phyloP scores from a whole-genome alignment of 2,888 invertebrate species.

The Hirtodrosophila duncani region DNA sequence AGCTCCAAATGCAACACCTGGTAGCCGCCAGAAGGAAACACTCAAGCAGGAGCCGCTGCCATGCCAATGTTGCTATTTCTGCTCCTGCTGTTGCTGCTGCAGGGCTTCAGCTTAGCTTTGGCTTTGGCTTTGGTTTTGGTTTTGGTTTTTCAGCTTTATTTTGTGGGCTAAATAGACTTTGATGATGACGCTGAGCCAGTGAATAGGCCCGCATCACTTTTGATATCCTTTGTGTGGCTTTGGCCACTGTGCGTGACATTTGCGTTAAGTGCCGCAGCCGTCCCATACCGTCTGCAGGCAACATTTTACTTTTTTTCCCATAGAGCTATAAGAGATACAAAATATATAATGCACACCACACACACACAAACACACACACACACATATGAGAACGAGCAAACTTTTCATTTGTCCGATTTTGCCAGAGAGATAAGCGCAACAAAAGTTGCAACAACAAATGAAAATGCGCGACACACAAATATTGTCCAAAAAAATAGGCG shows the following conservation, averaged over 20 bases:
- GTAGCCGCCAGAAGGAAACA: conserved; percentile 44
- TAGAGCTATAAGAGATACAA: conserved; percentile 16
- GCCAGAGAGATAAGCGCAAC: conserved; percentile 44
- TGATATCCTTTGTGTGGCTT: conserved; percentile 63
- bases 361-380: conserved; percentile 2
- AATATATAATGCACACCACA: conserved; percentile 11
- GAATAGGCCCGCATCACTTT: conserved; percentile 63
- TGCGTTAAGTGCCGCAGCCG: conserved; percentile 58
- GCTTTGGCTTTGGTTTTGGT: no score
- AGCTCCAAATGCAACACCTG: conserved; percentile 64
- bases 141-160: no score
- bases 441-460: conserved; percentile 49
- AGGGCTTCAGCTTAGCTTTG: not conserved
- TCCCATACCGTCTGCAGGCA: conserved; percentile 45
- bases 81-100: no score
- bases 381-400: conserved; percentile 22
- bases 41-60: conserved; percentile 27
- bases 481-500: conserved; percentile 43
- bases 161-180: conserved; percentile 38
- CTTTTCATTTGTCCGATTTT: conserved; percentile 56
- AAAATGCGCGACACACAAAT: conserved; percentile 46
- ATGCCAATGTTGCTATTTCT: no score
- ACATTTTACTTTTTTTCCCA: conserved; percentile 31
- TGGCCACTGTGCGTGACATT: conserved; percentile 69
- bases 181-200: conserved; percentile 18